Base-by-base conservation (phyloP, 2,113 vertebrate species). In the Athene noctua region DNA sequence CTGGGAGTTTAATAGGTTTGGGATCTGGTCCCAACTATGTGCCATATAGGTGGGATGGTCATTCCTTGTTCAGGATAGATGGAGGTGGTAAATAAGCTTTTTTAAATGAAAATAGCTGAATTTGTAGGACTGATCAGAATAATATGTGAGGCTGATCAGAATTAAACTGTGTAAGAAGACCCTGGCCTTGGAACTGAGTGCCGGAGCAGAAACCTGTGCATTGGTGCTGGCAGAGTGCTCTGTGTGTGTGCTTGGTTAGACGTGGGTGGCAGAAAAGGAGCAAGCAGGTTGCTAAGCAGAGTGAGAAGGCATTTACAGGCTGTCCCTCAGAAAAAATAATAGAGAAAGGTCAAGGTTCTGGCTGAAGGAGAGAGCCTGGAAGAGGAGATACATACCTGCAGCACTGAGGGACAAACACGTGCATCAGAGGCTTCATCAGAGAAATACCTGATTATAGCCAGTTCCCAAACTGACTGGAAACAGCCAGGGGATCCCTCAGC, bases 1-100 rank as follows among this genome's bases (percentile, higher is more conserved):
- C 5, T 0, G 1, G 13, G 7, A 9, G 8, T 23, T 68, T 36
- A 27, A 40, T 22, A 62, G 29, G 3, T 74, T 34, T 57, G 42
- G 36, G 19, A 81, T 7, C 19, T 16, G 3, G 6, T 78, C 13
- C 18, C 40, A 61, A 2, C 17, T 62, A 5, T 15, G 18, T 47
- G 46, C 27, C 36, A 8, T 13, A 22, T 19, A 85, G 40, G 6
- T 63, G 44, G 13, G 16, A 40, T 58, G 22, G 5, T 32, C 51
- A 34, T 65, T 59, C 15, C 51, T 46, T 30, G 25, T 52, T 73
- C 49, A 61, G 67, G 49, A 65, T 19, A 78, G 34, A 34, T 30
- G 10, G 34, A 80, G 15, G 5, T 44, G 40, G 15, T 20, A 80
- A 84, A 72, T 47, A 26, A 57, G 6, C 2, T 61, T 71, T 83